A percentile compares a stretch with the other conserved stretches of the same genome.
phyloP scores from a whole-genome alignment of 2,797 vertebrate genomes.

The Semaprochilodus insignis region DNA sequence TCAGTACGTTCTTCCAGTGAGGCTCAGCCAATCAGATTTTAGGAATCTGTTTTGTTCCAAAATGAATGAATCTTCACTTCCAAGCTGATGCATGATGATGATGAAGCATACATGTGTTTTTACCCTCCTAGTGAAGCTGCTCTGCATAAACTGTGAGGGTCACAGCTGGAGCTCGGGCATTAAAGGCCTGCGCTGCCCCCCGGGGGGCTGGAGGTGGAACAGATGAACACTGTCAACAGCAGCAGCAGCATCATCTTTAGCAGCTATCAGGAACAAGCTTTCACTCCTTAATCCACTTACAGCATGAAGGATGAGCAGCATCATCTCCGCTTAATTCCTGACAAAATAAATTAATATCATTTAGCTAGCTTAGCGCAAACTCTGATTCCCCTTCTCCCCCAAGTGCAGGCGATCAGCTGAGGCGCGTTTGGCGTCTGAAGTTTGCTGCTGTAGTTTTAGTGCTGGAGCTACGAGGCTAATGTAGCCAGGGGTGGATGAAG shows the following conservation, averaged over 20 bases:
- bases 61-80: neutral
- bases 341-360: neutral
- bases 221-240: neutral
- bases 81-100: no score
- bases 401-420: no score
- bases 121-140: neutral
- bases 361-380: neutral
- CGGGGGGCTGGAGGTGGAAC: constrained; percentile 1
- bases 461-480: neutral
- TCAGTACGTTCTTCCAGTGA: neutral
- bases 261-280: neutral
- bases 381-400: neutral
- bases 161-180: neutral
- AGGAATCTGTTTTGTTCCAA: no score
- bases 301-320: neutral
- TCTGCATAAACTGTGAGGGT: neutral
- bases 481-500: no score
- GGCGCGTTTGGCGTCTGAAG: no score
- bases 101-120: neutral
- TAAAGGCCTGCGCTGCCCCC: neutral
- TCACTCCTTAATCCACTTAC: neutral
- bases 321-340: neutral
- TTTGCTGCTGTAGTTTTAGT: neutral
- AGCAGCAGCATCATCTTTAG: neutral
- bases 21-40: no score